Conservation (phyloP, 2,797 vertebrate genomes). For the Poecilia gillii region DNA sequence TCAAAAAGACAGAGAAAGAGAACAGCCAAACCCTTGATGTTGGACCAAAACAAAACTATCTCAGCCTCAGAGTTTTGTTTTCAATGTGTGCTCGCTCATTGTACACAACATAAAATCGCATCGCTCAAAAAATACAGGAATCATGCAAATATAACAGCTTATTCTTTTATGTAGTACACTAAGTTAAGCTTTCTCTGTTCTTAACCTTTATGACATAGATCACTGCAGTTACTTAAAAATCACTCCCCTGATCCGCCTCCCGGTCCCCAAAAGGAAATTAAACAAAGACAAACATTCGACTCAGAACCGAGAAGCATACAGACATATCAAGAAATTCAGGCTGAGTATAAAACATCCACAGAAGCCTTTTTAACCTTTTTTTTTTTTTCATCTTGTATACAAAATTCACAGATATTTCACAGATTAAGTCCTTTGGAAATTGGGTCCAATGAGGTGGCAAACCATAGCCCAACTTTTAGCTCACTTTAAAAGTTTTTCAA, state of each 20-base stretch:
- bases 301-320: constrained; percentile 70
- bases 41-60: constrained; percentile 70
- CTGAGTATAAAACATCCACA: constrained; percentile 82
- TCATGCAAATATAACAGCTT: constrained; percentile 87
- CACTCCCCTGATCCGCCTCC: constrained; percentile 33
- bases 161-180: constrained; percentile 75
- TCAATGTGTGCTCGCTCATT: constrained; percentile 78
- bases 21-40: constrained; percentile 62
- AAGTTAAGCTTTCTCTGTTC: constrained; percentile 75
- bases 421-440: constrained; percentile 78
- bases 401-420: constrained; percentile 85
- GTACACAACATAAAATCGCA: constrained; percentile 83
- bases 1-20: constrained; percentile 39
- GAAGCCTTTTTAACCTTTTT: constrained; percentile 57
- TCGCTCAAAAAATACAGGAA: constrained; percentile 84
- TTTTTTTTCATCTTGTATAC: constrained; percentile 74
- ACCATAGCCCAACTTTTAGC: constrained; percentile 34
- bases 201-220: constrained; percentile 77
- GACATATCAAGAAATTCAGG: constrained; percentile 78
- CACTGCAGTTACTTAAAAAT: constrained; percentile 68
- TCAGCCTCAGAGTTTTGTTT: constrained; percentile 73
- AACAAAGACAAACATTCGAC: constrained; percentile 61
- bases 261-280: constrained; percentile 27
- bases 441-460: constrained; percentile 36
- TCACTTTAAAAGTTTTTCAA: constrained; percentile 47